phyloP scores from a whole-genome alignment of 2,113 vertebrate species.

The Toxotes jaculatrix region DNA sequence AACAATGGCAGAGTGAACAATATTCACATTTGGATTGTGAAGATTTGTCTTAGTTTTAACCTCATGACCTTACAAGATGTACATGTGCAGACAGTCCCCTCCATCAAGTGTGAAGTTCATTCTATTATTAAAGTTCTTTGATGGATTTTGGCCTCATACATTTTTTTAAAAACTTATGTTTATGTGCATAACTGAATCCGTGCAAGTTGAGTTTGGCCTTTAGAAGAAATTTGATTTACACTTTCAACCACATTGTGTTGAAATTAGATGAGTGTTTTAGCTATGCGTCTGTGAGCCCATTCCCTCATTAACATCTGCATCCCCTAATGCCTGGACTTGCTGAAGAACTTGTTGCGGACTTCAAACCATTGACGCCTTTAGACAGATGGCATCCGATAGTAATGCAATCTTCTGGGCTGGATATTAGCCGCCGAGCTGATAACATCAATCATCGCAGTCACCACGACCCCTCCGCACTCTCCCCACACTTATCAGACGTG shows the following conservation, averaged over 20 bases:
- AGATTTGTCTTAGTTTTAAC: background rate
- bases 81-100: background rate
- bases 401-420: slow-evolving; percentile 5
- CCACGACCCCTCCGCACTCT: slow-evolving; percentile 49
- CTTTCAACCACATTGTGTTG: background rate
- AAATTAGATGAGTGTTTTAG: background rate
- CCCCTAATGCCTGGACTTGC: background rate
- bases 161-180: background rate
- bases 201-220: background rate
- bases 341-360: slow-evolving; percentile 23
- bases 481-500: slow-evolving; percentile 43
- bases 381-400: slow-evolving; percentile 15
- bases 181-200: background rate
- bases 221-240: background rate
- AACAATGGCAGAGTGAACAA: background rate
- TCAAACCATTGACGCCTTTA: slow-evolving; percentile 13
- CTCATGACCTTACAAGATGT: background rate
- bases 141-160: background rate
- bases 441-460: slow-evolving; percentile 55
- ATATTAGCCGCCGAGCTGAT: slow-evolving; percentile 50
- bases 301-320: background rate
- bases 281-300: background rate
- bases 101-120: background rate
- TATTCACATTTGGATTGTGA: slow-evolving; percentile 1
- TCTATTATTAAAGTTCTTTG: background rate